These are phyloP conservation scores for Geotrupes spiniger DNA, from an alignment of 2,888 invertebrate species.

Conservation along the genomic window DNA sequence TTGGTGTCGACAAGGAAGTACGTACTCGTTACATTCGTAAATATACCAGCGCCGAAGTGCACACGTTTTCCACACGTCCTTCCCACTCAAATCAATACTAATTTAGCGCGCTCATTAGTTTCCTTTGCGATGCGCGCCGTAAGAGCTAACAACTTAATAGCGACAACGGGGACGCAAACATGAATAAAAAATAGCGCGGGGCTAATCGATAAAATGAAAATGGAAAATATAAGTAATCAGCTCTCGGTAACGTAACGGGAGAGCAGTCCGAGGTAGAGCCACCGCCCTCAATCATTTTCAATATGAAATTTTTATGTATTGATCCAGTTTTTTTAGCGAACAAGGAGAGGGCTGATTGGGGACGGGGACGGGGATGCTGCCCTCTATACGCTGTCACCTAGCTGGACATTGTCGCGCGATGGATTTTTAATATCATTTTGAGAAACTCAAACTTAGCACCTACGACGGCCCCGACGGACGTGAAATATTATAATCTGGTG, in stretches of 20 bases:
- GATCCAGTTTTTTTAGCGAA: conserved; percentile 50
- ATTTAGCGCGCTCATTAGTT: too few species aligned
- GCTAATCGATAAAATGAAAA: not conserved
- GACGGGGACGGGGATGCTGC: conserved; percentile 27
- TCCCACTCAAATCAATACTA: too few species aligned
- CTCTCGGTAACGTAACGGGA: conserved; percentile 5
- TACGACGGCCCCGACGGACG: too few species aligned
- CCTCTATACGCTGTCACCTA: conserved; percentile 42
- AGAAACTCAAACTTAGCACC: conserved; percentile 23
- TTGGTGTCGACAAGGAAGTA: too few species aligned
- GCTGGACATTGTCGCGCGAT: conserved; percentile 45
- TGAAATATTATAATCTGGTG: too few species aligned
- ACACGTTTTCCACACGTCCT: too few species aligned
- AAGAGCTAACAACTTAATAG: too few species aligned
- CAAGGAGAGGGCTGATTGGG: conserved; percentile 42
- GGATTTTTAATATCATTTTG: conserved; percentile 45
- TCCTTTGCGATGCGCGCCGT: too few species aligned
- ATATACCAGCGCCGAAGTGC: too few species aligned
- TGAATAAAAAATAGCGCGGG: too few species aligned
- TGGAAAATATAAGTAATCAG: conserved; percentile 6
- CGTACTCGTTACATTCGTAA: too few species aligned
- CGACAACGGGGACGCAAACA: too few species aligned
- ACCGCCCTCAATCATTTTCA: conserved; percentile 53
- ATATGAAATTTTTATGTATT: conserved; percentile 55
- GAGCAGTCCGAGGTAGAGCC: conserved; percentile 31